Conservation (phyloP, 2,888 invertebrate genomes). For the Philereme vetulata region DNA sequence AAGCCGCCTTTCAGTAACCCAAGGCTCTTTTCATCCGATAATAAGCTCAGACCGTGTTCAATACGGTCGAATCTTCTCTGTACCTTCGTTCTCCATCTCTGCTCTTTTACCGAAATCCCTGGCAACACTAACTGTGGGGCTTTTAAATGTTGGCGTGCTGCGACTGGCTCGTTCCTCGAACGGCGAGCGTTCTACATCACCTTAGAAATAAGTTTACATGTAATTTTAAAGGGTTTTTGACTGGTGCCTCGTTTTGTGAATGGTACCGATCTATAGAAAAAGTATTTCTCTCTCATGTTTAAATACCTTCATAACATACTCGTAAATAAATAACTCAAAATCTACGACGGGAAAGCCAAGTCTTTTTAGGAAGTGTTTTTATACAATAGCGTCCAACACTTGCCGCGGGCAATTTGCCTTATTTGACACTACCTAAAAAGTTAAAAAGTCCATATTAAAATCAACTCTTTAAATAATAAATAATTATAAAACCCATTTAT, state of each 20-base stretch:
- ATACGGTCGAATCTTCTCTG: conserved; percentile 36
- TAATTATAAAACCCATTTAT: too few relatives aligned
- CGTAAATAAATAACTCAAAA: too few relatives aligned
- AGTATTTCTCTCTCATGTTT: too few relatives aligned
- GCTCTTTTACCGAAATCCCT: conserved; percentile 78
- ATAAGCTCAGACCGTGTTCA: conserved; percentile 44
- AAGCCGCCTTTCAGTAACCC: conserved; percentile 45
- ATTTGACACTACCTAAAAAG: too few relatives aligned
- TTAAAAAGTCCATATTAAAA: too few relatives aligned
- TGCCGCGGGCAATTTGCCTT: too few relatives aligned
- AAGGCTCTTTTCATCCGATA: conserved; percentile 40
- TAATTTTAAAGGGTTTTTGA: neutral
- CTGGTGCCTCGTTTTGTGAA: neutral
- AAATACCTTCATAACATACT: too few relatives aligned
- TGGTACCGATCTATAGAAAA: too few relatives aligned
- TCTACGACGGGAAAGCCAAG: too few relatives aligned
- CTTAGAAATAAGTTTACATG: conserved; percentile 53
- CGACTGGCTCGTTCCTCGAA: conserved; percentile 61
- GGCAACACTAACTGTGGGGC: conserved; percentile 68
- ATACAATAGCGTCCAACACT: too few relatives aligned
- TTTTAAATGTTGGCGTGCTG: conserved; percentile 73
- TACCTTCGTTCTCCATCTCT: conserved; percentile 70
- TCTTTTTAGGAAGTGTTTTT: too few relatives aligned
- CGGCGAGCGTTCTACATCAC: conserved; percentile 62
- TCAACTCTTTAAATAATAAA: too few relatives aligned